phyloP scores from a whole-genome alignment of 2,888 invertebrate species.

The Hirtodrosophila trivittata region DNA sequence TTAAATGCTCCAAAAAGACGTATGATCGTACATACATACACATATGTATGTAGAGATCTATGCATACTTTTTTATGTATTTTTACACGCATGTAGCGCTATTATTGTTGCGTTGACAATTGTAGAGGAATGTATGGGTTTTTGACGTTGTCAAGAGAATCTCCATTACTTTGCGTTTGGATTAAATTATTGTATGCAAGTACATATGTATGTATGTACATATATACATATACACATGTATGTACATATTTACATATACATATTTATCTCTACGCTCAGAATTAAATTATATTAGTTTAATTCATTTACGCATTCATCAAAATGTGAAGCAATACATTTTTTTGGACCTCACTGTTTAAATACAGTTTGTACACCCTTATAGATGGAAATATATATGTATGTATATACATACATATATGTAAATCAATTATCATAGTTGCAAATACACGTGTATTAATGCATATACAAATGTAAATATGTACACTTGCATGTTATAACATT shows the following conservation, averaged over 20 bases:
- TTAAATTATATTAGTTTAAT: constrained; percentile 25
- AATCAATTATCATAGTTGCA: constrained; percentile 2
- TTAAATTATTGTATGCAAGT: no score
- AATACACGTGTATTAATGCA: neutral
- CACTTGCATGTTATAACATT: neutral
- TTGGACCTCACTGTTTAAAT: constrained; percentile 4
- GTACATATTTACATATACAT: neutral
- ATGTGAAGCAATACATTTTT: constrained; percentile 14
- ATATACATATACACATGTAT: no score
- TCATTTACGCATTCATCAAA: constrained; percentile 38
- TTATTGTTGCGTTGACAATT: no score
- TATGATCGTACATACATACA: constrained; percentile 9
- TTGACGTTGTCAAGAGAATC: no score
- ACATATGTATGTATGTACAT: neutral
- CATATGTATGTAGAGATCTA: neutral
- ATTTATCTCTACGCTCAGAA: neutral
- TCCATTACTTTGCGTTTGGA: no score
- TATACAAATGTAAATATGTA: constrained; percentile 1
- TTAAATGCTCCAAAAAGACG: constrained; percentile 19
- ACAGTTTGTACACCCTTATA: constrained; percentile 2
- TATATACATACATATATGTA: neutral
- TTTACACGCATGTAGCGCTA: no score
- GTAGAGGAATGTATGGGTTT: no score
- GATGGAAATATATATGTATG: neutral
- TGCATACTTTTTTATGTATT: no score